Evolutionary conservation across 2,888 invertebrate species (phyloP).

Genomic region (Himalopsyche anomala): DNA sequence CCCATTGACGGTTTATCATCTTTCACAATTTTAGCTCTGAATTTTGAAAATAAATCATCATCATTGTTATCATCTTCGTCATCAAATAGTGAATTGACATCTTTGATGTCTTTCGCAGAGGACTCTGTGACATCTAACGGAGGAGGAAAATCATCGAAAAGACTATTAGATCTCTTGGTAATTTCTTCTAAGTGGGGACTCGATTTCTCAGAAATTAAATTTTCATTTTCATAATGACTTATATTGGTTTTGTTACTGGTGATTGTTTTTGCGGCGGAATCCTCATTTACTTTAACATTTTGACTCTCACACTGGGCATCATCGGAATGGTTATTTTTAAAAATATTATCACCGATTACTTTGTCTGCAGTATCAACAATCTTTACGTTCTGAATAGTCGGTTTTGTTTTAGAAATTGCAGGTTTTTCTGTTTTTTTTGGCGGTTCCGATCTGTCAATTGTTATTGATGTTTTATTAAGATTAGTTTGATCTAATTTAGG

Average conservation of each 20-base stretch:
- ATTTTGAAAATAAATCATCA: slow-evolving; percentile 70
- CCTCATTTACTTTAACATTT: neutral
- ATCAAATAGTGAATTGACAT: slow-evolving; percentile 68
- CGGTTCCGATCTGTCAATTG: slow-evolving; percentile 39
- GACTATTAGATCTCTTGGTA: slow-evolving; percentile 18
- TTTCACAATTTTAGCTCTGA: slow-evolving; percentile 50
- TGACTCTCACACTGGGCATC: neutral
- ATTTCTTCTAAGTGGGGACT: neutral
- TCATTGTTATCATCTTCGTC: slow-evolving; percentile 73
- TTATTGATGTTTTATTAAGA: neutral
- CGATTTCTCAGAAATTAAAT: neutral
- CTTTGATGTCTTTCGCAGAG: slow-evolving; percentile 26
- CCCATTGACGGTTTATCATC: slow-evolving; percentile 35
- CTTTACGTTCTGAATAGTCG: slow-evolving; percentile 54
- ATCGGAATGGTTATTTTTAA: neutral
- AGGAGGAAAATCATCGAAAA: slow-evolving; percentile 59
- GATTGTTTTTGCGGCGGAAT: neutral
- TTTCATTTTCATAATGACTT: neutral
- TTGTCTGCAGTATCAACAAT: slow-evolving; percentile 61
- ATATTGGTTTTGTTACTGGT: no score
- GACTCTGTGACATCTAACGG: slow-evolving; percentile 50
- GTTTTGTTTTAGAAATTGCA: slow-evolving; percentile 63
- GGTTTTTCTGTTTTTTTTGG: slow-evolving; percentile 64
- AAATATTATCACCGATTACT: neutral
- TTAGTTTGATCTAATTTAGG: neutral